Percentiles rank a stretch among this genome's conserved stretches.
These are phyloP conservation scores for Amia ocellicauda DNA, from an alignment of 2,113 vertebrate genomes.

Conservation along the genomic window DNA sequence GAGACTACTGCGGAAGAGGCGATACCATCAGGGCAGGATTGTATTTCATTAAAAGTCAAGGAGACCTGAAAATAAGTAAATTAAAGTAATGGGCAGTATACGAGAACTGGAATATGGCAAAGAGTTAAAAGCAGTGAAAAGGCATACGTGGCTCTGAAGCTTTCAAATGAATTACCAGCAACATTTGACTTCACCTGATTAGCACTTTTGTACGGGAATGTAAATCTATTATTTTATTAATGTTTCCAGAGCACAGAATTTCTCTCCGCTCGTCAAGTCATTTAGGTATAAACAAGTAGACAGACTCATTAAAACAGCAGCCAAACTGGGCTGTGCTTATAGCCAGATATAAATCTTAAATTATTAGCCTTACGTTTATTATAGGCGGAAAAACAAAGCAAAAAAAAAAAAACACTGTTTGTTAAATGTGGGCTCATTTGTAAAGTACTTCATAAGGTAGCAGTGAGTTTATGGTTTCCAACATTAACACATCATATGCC, in stretches of 20 bases:
- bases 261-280: not conserved
- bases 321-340: conserved; percentile 1
- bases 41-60: no score
- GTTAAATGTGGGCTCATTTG: conserved; percentile 12
- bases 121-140: no score
- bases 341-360: conserved; percentile 14
- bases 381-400: not conserved
- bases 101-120: no score
- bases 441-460: not conserved
- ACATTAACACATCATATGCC: not conserved
- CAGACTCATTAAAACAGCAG: conserved; percentile 3
- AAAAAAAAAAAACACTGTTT: not conserved
- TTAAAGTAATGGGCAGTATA: no score
- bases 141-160: no score
- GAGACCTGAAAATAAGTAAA: no score
- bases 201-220: not conserved
- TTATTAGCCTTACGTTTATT: conserved; percentile 13
- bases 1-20: no score
- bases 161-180: not conserved
- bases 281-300: conserved; percentile 5
- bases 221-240: conserved; percentile 6
- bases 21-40: no score
- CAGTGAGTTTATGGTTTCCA: not conserved
- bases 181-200: not conserved
- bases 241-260: not conserved